A percentile compares a stretch with the other conserved stretches of the same genome.
Conservation (phyloP, 2,113 vertebrate species). For the Callipepla squamata region DNA sequence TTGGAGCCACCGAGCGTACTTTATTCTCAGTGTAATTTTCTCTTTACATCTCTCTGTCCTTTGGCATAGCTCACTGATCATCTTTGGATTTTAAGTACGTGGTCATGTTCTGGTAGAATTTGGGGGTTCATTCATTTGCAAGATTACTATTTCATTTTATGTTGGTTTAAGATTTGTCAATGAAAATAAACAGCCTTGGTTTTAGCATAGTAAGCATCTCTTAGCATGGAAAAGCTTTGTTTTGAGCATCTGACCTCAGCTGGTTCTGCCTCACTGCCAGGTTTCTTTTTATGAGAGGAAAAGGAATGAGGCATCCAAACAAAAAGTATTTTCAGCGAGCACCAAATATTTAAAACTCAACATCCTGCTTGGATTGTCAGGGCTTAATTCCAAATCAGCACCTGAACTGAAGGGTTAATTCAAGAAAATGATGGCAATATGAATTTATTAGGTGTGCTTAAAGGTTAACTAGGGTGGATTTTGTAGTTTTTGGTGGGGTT, state of each 20-base stretch:
- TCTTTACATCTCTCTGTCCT: not conserved
- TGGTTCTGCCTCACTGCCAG: not conserved
- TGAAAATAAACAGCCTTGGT: not conserved
- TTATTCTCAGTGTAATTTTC: not conserved
- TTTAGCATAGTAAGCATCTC: not conserved
- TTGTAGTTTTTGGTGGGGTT: not conserved
- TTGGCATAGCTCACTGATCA: fast-evolving
- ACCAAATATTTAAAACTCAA: not conserved
- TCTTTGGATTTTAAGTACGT: not conserved
- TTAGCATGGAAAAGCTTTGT: not conserved
- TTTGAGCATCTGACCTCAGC: constrained; percentile 20
- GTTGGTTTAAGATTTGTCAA: not conserved
- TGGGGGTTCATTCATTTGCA: not conserved
- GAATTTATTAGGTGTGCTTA: not conserved
- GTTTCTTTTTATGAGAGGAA: not conserved
- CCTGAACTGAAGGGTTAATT: constrained; percentile 28
- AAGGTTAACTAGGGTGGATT: not conserved
- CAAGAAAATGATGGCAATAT: not conserved
- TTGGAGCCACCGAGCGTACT: fast-evolving
- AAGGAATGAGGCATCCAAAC: not conserved
- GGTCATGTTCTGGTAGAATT: not conserved
- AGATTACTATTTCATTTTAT: not conserved
- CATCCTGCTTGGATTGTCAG: constrained; percentile 4
- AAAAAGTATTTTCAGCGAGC: constrained; percentile 6
- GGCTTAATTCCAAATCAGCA: not conserved